Evolutionary conservation across 2,888 invertebrate species (phyloP).

Genomic region (Halocaridina rubra): DNA sequence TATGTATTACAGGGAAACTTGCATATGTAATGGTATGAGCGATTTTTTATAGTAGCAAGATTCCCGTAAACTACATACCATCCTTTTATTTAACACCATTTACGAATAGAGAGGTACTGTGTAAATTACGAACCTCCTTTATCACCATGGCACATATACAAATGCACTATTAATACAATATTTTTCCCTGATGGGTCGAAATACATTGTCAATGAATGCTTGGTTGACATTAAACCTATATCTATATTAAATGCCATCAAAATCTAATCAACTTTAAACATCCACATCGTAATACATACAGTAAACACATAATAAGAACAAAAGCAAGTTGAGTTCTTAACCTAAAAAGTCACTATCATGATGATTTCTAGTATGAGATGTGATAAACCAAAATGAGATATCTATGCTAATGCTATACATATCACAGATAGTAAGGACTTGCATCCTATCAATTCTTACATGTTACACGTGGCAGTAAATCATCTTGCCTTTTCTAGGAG

Average conservation of each 20-base stretch:
- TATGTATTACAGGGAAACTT: too few species aligned
- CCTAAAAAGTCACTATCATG: not conserved
- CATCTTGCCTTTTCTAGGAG: too few species aligned
- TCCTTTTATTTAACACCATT: too few species aligned
- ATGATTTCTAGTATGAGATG: conserved; percentile 29
- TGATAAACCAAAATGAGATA: conserved; percentile 19
- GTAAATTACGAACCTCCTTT: too few species aligned
- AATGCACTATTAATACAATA: too few species aligned
- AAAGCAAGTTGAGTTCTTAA: not conserved
- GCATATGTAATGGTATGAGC: too few species aligned
- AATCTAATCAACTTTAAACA: not conserved
- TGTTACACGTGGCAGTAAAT: conserved; percentile 29
- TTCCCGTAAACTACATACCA: too few species aligned
- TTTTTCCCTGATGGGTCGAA: too few species aligned
- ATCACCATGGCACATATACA: too few species aligned
- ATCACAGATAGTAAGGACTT: conserved; percentile 52
- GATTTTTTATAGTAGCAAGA: too few species aligned
- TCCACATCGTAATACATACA: not conserved
- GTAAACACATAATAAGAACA: not conserved
- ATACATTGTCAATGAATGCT: too few species aligned
- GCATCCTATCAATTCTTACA: conserved; percentile 33
- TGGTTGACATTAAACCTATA: not conserved
- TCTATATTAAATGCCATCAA: not conserved
- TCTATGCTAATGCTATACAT: conserved; percentile 42
- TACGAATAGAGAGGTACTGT: too few species aligned